Conservation (phyloP, 2,888 invertebrate species). For the Philopedon plagiatum region DNA sequence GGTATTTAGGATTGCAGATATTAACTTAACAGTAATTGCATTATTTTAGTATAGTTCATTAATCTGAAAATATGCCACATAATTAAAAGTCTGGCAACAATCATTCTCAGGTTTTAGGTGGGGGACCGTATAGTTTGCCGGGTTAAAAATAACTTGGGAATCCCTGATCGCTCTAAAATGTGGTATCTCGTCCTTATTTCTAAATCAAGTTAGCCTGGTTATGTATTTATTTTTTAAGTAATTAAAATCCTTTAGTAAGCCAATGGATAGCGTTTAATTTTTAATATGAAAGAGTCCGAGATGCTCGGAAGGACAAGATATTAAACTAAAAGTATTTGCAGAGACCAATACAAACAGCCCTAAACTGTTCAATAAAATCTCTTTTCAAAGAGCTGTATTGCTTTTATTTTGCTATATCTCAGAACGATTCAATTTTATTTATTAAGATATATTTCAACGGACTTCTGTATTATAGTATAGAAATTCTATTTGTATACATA, state of each 20-base stretch:
- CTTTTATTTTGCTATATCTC: not conserved
- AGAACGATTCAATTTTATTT: constrained; percentile 1
- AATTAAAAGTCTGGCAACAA: no score
- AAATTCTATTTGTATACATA: not conserved
- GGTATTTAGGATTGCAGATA: no score
- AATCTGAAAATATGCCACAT: no score
- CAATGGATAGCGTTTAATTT: constrained; percentile 9
- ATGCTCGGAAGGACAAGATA: constrained; percentile 19
- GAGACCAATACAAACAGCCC: constrained; percentile 32
- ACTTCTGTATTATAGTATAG: not conserved
- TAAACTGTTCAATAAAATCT: constrained; percentile 23
- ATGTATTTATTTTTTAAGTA: no score
- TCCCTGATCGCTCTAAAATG: no score
- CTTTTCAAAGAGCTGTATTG: constrained; percentile 1
- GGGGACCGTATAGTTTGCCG: no score
- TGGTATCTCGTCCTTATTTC: no score
- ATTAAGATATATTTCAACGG: not conserved
- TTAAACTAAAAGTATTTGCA: constrained; percentile 26
- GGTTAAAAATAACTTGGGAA: no score
- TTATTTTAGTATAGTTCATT: no score
- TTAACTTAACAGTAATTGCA: no score
- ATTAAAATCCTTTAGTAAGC: constrained; percentile 10
- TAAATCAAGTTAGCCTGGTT: no score
- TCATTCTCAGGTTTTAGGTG: no score
- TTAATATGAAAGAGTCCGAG: not conserved